Base-by-base conservation (phyloP, 2,888 invertebrate genomes). In the Strigamia maritima region DNA sequence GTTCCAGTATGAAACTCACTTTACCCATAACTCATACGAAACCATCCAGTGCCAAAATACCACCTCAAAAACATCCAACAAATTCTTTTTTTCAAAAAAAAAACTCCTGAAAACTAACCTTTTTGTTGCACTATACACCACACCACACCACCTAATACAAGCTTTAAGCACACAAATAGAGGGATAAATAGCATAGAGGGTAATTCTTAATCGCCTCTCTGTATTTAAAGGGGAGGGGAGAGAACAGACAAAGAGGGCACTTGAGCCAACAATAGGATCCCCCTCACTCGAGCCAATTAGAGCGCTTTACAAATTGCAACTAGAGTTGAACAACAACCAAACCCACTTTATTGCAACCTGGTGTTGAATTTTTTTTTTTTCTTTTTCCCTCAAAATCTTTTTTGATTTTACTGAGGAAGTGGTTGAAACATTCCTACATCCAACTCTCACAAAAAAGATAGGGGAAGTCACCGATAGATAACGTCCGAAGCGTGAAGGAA, bases 291-390 rank as follows among this genome's bases (percentile, higher is more conserved):
- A 60, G 60, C 60, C 60, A 60, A 60, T 60, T 60, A 60, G 60
- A 60, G 60, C 24, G 60, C 60, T 60, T 60, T 60, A 60, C 60
- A 60, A 60, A 60, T 60, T 60, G 60, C 24, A 60, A 60, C 22
- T 4, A 24, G 22, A 60, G 19, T 19, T 19, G 24, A 60, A 10
- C 60, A 60, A 60, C 8, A 60, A 7, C 16, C 19, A 60, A 60
- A 49, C n/a, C 49, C 60, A 19, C 60, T 24, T 22, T 24, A 60
- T 60, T 60, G 60, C 60, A 19, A 2, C 60, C 19, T 19, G 60
- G 49, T 49, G 49, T 49, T 49, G 49, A 49, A 49, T 49, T 49
- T 49, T 49, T 31, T 49, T 49, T 49, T 49, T 31, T 31, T 7
- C 31, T 7, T 7, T 31, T 31, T 31, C 31, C 31, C 31, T 31